Evolutionary conservation across 2,888 invertebrate genomes (phyloP), one percentile per base, ranked within the genome.

Genomic region (Odontomyia ornata): DNA sequence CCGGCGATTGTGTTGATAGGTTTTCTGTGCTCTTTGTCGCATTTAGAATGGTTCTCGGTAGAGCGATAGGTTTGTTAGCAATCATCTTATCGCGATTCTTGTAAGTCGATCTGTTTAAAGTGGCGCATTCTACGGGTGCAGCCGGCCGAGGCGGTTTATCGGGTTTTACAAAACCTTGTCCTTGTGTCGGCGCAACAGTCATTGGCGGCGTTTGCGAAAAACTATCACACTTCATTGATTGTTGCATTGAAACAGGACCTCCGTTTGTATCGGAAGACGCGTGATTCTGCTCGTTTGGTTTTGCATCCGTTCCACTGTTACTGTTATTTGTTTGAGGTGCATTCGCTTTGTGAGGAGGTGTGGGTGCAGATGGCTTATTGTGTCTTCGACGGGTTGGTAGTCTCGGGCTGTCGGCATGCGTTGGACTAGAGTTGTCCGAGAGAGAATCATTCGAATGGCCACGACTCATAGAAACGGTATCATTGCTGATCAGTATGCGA

Each of bases 351-450:
- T 82, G 60, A 79, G 91, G 91, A 47, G 93, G 93, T 15, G 91
- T 91, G 1, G 93, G 93, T 0, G 93, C 93, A 43, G 89, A 87
- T 4, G 93, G 92, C 83, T 94, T 94, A 82, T 93, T 92, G 86
- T 93, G 93, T 82, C 93, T 89, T 77, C 94, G 88, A 80, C 90
- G 86, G 69, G 91, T 90, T 9, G 92, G 92, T 13, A 92, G 91
- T 81, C 92, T 92, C 21, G 93, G 94, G 86, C 94, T 94, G 47
- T 93, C 91, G 75, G 88, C 89, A 81, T 91, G 90, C 3, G 92
- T 91, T 79, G 92, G 92, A 86, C 92, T 92, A 82, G 89, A 91
- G 81, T 89, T 89, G 83, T 92, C 91, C 18, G 91, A 91, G 3
- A 92, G 86, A 79, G 92, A 92, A 82, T 91, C 91, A 82, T 90